Evolutionary conservation across 2,888 invertebrate species (phyloP), one percentile per base, ranked within the genome.

Genomic region (Merodon equestris): DNA sequence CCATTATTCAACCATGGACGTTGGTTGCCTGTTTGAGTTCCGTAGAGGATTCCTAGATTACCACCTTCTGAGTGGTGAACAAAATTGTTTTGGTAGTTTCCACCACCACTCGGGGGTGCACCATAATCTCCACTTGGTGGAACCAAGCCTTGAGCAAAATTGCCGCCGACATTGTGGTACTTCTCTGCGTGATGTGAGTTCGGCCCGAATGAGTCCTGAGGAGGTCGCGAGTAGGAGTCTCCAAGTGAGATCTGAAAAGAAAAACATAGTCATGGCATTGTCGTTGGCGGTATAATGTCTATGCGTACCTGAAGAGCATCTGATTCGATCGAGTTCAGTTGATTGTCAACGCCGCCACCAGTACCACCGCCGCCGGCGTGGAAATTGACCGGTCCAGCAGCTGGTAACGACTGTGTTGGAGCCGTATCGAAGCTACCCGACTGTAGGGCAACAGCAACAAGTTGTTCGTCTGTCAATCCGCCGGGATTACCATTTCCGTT

Each of bases 51-150:
- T 38, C 86, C 86, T 5, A 86, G 79, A 27, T 85, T 86, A n/a
- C 83, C 83, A 66, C 53, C 82, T 63, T 54, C 74, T 1, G 72
- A 74, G 56, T 58, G 70, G 40, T 48, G 79, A 57, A 73, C 73
- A 34, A 47, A 9, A 14, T 56, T 70, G 13, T 38, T 54, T 47
- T 64, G 66, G 67, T 68, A 77, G 10, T 47, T 68, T 1, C 64
- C 53, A 27, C 42, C 15, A 13, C 51, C 57, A 9, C 38, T 67
- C 19, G 91, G 91, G 27, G 92, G 92, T 0, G 91, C 91, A 0
- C 93, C 93, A 83, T 93, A 93, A 13, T 91, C 84, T 0, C 91
- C 92, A 66, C 91, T 91, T 1, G 92, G 92, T 1, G 93, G 91
- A 7, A 91, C 87, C n/a, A 72, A 44, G 4, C 73, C 84, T 19